Base-by-base conservation (phyloP, 2,113 vertebrate genomes). In the Pelvicachromis taeniatus region DNA sequence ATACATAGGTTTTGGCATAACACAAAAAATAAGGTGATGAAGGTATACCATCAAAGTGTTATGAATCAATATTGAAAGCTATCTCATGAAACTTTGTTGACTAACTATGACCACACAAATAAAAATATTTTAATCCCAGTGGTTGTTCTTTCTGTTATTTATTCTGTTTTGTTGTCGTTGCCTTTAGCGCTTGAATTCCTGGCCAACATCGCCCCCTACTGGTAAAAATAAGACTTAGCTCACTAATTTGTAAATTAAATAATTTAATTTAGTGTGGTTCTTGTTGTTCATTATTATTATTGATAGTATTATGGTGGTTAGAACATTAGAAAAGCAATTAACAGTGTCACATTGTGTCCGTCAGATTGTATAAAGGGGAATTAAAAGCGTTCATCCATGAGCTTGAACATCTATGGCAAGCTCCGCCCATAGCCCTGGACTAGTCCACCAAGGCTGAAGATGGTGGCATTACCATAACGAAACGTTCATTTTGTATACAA, bases 371-470 rank as follows among this genome's bases (percentile, higher is more conserved):
- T 52, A 9, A 26, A n/a, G 19, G 2, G 4, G 26, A 61, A 38
- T 29, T 16, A 17, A 50, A 21, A 35, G 4, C 58, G n/a, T 23
- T 14, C 13, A 2, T 26, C 38, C n/a, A 14, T 23, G 35, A 42
- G 63, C 7, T 7, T 11, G 40, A 11, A 12, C 40, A 4, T 42
- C 45, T 50, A 17, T 50, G 19, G 50, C 68, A 19, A 80, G 23
- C 80, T 54, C 86, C 81, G 82, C 89, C 85, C 38, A 58, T 48
- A 65, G 75, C 3, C 6, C 10, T 87, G 91, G 92, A 93, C 65
- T 17, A 45, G 7, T 82, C 91, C 93, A 93, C 17, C 84, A 5
- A 17, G 8, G 6, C 1, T 63, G 4, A 61, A 7, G 9, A 45
- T 5, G 14, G 14, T 19, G 11, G 2, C 1, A 7, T 58, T 9